Percentiles rank a stretch among this genome's conserved stretches.
Conservation (phyloP, 2,797 vertebrate genomes). For the Babyrousa celebensis region DNA sequence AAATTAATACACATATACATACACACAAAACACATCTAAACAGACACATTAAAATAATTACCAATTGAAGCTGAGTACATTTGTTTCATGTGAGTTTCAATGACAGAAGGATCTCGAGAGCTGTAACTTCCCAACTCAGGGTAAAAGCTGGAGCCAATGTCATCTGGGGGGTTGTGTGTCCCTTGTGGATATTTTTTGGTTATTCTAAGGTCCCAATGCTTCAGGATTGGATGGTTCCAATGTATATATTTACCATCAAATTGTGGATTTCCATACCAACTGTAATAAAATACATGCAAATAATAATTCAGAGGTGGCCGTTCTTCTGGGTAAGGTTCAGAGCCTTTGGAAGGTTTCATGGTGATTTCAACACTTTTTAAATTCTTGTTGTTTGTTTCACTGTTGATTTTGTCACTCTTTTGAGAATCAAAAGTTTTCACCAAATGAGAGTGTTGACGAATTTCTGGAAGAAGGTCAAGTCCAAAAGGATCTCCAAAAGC, state of each 20-base stretch:
- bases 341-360: conserved; percentile 83
- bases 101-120: conserved; percentile 95
- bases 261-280: conserved; percentile 97
- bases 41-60: conserved; percentile 89
- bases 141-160: conserved; percentile 98
- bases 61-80: conserved; percentile 96
- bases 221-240: conserved; percentile 96
- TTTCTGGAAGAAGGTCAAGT: conserved; percentile 91
- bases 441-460: conserved; percentile 86
- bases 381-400: conserved; percentile 83
- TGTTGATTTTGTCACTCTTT: conserved; percentile 81
- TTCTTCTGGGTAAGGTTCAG: conserved; percentile 90
- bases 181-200: conserved; percentile 95
- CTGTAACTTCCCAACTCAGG: conserved; percentile 98
- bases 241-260: conserved; percentile 98
- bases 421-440: conserved; percentile 84
- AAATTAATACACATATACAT: not conserved
- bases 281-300: conserved; percentile 97
- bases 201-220: conserved; percentile 97
- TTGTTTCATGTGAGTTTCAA: conserved; percentile 98
- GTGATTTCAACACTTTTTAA: conserved; percentile 80
- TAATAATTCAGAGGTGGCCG: conserved; percentile 96
- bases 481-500: conserved; percentile 91
- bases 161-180: conserved; percentile 96
- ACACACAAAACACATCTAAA: not conserved